Percentiles rank a stretch among this genome's conserved stretches.
These are phyloP conservation scores for Caenorhabditis zanzibari DNA, from an alignment of 2,888 invertebrate species.

Conservation along the genomic window DNA sequence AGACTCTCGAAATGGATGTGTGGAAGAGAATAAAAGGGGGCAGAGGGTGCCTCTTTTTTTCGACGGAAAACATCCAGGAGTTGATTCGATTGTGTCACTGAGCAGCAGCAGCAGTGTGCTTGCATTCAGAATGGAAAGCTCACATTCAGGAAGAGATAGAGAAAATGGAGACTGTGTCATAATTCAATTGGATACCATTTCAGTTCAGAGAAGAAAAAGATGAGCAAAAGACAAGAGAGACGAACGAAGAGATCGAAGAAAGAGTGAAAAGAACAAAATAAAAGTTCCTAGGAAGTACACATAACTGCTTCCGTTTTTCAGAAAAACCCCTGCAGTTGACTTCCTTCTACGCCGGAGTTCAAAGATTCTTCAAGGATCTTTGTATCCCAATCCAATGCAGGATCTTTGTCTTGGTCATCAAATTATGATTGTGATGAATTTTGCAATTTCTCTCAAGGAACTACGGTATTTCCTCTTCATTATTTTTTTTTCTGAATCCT, in stretches of 20 bases:
- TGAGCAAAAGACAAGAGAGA: not conserved
- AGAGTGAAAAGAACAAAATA: not conserved
- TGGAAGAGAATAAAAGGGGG: slow-evolving; percentile 30
- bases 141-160: slow-evolving; percentile 6
- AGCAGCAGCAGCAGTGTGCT: not conserved
- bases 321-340: not conserved
- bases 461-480: not conserved
- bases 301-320: not conserved
- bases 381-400: not conserved
- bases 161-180: slow-evolving; percentile 25
- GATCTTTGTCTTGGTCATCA: no score
- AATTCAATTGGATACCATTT: slow-evolving; percentile 43
- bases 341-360: not conserved
- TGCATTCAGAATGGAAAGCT: slow-evolving; percentile 27
- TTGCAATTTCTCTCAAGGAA: no score
- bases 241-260: not conserved
- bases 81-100: slow-evolving; percentile 51
- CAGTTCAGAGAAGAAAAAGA: not conserved
- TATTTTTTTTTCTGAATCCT: not conserved
- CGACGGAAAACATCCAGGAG: slow-evolving; percentile 37
- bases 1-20: slow-evolving; percentile 47
- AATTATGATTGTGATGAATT: no score
- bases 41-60: not conserved
- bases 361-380: not conserved
- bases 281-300: not conserved